Base-by-base conservation (phyloP, 2,797 vertebrate species). In the Novumbra hubbsi region DNA sequence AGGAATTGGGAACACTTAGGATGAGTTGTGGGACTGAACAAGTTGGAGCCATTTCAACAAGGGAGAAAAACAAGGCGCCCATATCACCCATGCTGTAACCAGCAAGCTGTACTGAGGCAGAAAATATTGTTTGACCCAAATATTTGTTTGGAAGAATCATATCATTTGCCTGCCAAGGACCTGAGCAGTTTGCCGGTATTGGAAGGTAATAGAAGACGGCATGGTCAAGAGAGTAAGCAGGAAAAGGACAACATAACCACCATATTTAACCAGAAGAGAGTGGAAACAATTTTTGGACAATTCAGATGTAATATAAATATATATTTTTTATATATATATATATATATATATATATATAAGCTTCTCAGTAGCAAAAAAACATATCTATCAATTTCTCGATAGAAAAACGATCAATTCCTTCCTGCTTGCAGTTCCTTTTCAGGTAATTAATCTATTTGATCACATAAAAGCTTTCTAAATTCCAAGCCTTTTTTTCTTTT, bases 1-100 rank as follows among this genome's bases (percentile, higher is more conserved):
- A 73, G 24, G 76, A 85, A 83, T 88, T 81, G 85, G 75, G 62
- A 60, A 27, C 81, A 80, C 76, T 88, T 73, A 80, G 69, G 71
- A 3, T 41, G 63, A 71, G 71, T 49, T 73, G 73, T 5, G 64
- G 72, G 74, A 76, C 65, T 76, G 68, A 27, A 74, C 75, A 87
- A 90, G 88, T 85, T 85, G 81, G 79, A 65, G 70, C 83, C 78
- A 85, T 83, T 83, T 73, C 41, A 74, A 76, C 2, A 38, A 6
- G 74, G 68, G 60, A 75, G 32, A 1, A 32, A 49, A 70, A 30
- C 5, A 50, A 52, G 24, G 50, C 52, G 32, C 60, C 60, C 24
- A 5, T 34, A 28, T 71, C 34, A 30, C 50, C 57, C 70, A 55
- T 7, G 28, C 15, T 48, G 52, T 76, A 77, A 82, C 73, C 70